phyloP scores from a whole-genome alignment of 2,797 vertebrate species.

The Vespertilio murinus region DNA sequence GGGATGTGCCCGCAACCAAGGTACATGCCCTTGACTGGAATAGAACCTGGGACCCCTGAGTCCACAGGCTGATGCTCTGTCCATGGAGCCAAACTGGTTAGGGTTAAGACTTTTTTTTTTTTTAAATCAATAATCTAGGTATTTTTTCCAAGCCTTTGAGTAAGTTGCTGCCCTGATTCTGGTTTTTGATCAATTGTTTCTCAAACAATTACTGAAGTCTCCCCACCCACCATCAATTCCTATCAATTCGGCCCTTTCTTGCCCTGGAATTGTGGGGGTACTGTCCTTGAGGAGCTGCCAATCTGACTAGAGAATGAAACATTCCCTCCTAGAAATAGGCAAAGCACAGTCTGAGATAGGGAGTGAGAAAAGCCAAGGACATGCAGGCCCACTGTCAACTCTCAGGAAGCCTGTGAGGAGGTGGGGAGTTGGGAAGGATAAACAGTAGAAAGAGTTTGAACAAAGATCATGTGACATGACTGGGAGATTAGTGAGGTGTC shows the following conservation, averaged over 20 bases:
- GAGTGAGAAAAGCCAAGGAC: constrained; percentile 40
- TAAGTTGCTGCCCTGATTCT: not conserved
- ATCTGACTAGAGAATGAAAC: not conserved
- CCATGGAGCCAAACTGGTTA: no score
- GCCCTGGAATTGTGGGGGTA: not conserved
- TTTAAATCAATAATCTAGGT: not conserved
- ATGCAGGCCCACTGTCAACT: not conserved
- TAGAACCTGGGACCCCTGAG: no score
- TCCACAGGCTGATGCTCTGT: no score
- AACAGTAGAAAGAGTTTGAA: not conserved
- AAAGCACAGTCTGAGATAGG: not conserved
- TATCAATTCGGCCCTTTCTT: constrained; percentile 12
- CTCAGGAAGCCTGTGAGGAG: not conserved
- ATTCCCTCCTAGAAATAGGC: not conserved
- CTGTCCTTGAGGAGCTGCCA: not conserved
- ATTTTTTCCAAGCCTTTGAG: constrained; percentile 40
- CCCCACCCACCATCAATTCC: not conserved
- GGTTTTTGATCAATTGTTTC: constrained; percentile 39
- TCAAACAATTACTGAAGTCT: not conserved
- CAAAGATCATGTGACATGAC: not conserved
- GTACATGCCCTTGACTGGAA: no score
- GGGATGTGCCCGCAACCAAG: no score
- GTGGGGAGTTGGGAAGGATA: not conserved
- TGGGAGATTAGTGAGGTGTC: not conserved
- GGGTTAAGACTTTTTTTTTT: no score